phyloP scores from a whole-genome alignment of 2,113 vertebrate genomes.

The Hippocampus barbouri region DNA sequence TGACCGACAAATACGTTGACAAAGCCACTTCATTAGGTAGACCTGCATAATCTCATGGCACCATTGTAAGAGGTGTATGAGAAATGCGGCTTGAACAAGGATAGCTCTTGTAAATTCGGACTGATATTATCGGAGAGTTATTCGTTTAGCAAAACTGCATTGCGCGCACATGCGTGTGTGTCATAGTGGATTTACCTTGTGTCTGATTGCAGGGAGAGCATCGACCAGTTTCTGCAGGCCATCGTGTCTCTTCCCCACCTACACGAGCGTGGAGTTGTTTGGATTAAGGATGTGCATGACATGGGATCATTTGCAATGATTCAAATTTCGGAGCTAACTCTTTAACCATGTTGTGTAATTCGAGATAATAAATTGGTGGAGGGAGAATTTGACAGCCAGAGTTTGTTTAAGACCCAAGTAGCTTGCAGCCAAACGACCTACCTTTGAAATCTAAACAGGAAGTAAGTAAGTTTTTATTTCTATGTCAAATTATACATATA shows the following conservation, averaged over 20 bases:
- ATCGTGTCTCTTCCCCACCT: slow-evolving; percentile 86
- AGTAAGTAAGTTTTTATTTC: no score
- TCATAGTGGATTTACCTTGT: slow-evolving; percentile 77
- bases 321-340: background rate
- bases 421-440: no score
- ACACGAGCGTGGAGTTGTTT: slow-evolving; percentile 19
- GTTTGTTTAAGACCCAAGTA: background rate
- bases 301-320: background rate
- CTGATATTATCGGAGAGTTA: background rate
- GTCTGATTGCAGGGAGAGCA: slow-evolving; percentile 85
- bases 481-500: no score
- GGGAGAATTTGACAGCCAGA: background rate
- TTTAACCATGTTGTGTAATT: background rate
- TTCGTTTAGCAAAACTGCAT: no score
- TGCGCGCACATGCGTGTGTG: background rate
- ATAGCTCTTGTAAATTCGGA: no score
- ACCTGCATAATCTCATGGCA: background rate
- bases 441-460: no score
- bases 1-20: background rate
- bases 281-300: background rate
- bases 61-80: background rate
- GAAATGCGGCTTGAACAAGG: background rate
- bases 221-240: slow-evolving; percentile 92
- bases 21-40: background rate
- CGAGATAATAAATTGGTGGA: background rate